phyloP scores from a whole-genome alignment of 2,888 invertebrate species.

The Steinernema hermaphroditum region DNA sequence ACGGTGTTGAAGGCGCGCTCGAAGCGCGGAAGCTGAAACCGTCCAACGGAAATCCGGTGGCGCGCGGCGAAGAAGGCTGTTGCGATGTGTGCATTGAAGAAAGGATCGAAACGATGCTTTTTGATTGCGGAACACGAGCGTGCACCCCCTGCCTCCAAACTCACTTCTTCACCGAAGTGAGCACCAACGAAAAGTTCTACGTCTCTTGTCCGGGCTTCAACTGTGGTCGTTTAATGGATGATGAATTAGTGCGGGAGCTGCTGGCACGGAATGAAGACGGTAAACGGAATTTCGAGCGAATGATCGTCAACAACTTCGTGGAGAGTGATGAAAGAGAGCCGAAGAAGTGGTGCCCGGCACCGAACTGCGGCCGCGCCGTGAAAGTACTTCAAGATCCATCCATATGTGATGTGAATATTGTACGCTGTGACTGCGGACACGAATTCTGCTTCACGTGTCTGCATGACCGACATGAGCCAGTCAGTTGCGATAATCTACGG shows the following conservation, averaged over 20 bases:
- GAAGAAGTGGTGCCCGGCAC: constrained; percentile 95
- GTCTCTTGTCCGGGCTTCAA: constrained; percentile 95
- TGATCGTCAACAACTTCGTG: constrained; percentile 96
- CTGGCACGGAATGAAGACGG: constrained; percentile 32
- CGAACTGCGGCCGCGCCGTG: constrained; percentile 93
- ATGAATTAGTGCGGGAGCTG: constrained; percentile 83
- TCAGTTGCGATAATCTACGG: constrained; percentile 82
- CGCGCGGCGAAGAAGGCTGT: constrained; percentile 5
- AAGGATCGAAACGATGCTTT: constrained; percentile 70
- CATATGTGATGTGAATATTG: constrained; percentile 66
- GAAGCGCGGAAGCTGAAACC: too few species aligned
- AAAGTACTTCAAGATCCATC: constrained; percentile 73
- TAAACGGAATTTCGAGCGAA: constrained; percentile 85
- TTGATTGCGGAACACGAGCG: constrained; percentile 95
- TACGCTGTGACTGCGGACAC: constrained; percentile 88
- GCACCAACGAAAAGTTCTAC: constrained; percentile 66
- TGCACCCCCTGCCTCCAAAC: constrained; percentile 93
- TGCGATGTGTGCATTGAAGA: constrained; percentile 55
- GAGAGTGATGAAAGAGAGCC: constrained; percentile 82
- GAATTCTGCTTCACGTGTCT: constrained; percentile 77
- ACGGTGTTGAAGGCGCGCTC: too few species aligned
- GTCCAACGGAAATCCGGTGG: constrained; percentile 24
- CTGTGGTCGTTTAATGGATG: constrained; percentile 89
- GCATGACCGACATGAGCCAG: constrained; percentile 93
- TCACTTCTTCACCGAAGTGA: constrained; percentile 95